Base-by-base conservation (phyloP, 2,888 invertebrate genomes). In the Meliscaeva auricollis region DNA sequence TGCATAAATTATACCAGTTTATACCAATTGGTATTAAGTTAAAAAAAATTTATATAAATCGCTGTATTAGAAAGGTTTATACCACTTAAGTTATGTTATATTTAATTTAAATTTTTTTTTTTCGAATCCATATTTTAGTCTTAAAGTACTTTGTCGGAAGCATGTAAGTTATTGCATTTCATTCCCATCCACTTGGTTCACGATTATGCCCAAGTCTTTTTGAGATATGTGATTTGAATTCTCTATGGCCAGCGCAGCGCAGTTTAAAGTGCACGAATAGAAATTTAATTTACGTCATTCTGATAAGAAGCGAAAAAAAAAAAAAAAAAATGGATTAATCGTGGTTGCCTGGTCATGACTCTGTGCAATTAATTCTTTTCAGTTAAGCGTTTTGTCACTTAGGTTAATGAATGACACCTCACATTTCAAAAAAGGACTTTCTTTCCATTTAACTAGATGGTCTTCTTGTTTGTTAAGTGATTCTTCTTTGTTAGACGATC, bases 361-460 rank as follows among this genome's bases (percentile, higher is more conserved):
- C 62, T 64, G 69, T 75, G 62, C 76, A 76, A 81, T 76, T 76
- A 70, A 76, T 81, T 64, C 76, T 70, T 72, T 56, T 62, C 20
- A 26, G 20, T 75, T 70, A 30, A 48, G 54, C 15, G 22, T 64
- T 56, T 70, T 56, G 66, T 64, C 58, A 52, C 50, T 66, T 48
- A 6, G 6, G 70, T 64, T 72, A 72, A 72, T 77, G 72, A 77
- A 46, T 58, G 8, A 32, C 66, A 44, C 38, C n/a, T 74, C n/a
- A 11, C 8, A 4, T 60, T 50, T 15, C 17, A 22, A 64, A 50
- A 60, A 20, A 52, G 46, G 58, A 35, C 35, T 8, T 73, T 66
- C 5, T 30, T 30, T 66, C 56, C 50, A 48, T 26, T n/a, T 15
- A 38, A 58, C n/a, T n/a, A n/a, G n/a, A n/a, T n/a, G n/a, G n/a